Conservation (phyloP, 2,113 vertebrate species). For the Irena cyanogastra region DNA sequence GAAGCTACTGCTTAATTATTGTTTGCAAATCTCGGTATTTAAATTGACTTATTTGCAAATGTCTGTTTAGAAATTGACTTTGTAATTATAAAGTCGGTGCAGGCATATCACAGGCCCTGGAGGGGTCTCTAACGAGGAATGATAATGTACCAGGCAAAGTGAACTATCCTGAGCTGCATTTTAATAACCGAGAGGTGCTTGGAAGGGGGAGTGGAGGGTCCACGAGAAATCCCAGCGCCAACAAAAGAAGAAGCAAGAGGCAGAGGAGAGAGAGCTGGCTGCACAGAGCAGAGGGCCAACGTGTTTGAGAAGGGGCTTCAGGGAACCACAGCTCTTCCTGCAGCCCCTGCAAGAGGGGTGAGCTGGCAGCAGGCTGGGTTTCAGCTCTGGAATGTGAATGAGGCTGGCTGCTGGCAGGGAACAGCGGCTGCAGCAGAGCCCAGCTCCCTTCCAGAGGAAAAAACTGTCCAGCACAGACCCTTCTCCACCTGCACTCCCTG, state of each 20-base stretch:
- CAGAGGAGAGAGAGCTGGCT: neutral
- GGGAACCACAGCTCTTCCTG: neutral
- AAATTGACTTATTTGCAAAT: constrained; percentile 85
- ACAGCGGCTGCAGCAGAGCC: neutral
- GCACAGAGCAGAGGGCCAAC: neutral
- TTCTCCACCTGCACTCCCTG: neutral
- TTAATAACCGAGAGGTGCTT: constrained; percentile 69
- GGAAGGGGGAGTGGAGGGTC: neutral
- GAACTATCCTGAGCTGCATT: constrained; percentile 75
- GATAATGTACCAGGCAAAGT: constrained; percentile 77
- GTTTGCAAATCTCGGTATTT: constrained; percentile 81
- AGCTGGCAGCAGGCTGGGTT: neutral
- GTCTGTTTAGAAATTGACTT: constrained; percentile 84
- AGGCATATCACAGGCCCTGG: constrained; percentile 74
- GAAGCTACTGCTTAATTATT: constrained; percentile 82
- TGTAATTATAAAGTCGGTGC: constrained; percentile 80
- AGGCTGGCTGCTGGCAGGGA: neutral
- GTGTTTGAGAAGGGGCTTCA: neutral
- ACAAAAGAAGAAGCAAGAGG: neutral
- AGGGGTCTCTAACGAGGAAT: constrained; percentile 81
- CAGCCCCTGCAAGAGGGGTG: neutral
- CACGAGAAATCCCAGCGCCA: constrained; percentile 16
- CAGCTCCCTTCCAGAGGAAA: neutral
- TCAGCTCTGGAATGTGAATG: constrained; percentile 13
- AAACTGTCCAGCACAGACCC: fast-evolving